Base-by-base conservation (phyloP, 2,113 vertebrate species). In the Pogona vitticeps region DNA sequence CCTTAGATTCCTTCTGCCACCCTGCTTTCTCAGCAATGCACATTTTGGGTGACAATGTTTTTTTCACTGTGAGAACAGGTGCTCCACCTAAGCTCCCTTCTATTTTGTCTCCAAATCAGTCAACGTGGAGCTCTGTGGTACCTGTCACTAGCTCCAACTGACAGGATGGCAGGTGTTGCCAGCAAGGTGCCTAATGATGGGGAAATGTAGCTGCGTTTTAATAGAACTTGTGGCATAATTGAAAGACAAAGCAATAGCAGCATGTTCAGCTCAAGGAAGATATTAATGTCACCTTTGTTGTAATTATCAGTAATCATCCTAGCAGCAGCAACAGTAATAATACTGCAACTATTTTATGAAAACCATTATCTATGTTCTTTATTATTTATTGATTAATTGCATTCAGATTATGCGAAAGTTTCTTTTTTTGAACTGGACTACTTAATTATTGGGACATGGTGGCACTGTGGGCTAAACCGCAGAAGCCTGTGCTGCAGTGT, bases 141-240 rank as follows among this genome's bases (percentile, higher is more conserved):
- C 72, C 92, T 94, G 86, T 87, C 86, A 90, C 82, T 86, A 90
- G 91, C 86, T 86, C 28, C 2, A 80, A 95, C 86, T 93, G 95
- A 95, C 95, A 95, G 92, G 92, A 26, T 94, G 96, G 90, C 96
- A 96, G 96, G 92, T 94, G 93, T 90, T 96, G 94, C 83, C 96
- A 97, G 95, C 91, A 36, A 94, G 94, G 94, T 93, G 91, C 94
- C 94, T 89, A 93, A 92, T 31, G 65, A 88, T 90, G n/a, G 79
- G 20, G 67, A 90, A 90, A 87, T 40, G 76, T 92, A 85, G 90
- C 94, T 93, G 91, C 91, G 93, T 96, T 94, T 85, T 91, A 91
- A 88, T 88, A 90, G 92, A 36, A 94, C 79, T 91, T 93, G 94
- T 87, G 85, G 92, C 94, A 90, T 86, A 93, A 94, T 92, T 82